A percentile compares a stretch with the other conserved stretches of the same genome.
phyloP scores from a whole-genome alignment of 2,888 invertebrate species.

The Rugalucina vietnamica region DNA sequence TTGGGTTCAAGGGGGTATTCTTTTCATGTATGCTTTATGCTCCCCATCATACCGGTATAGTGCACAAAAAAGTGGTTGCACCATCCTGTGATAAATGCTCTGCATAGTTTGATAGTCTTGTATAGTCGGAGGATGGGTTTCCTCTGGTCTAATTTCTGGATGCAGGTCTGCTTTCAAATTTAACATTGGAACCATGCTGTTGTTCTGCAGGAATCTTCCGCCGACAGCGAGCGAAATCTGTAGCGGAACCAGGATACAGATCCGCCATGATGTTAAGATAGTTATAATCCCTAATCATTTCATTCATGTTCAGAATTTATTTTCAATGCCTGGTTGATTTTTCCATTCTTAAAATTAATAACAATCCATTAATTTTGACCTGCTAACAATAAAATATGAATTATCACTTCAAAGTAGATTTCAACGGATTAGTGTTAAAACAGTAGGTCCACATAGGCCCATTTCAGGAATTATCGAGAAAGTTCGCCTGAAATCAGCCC shows the following conservation, averaged over 20 bases:
- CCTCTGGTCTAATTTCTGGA: background rate
- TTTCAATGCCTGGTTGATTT: background rate
- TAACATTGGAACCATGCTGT: constrained; percentile 1
- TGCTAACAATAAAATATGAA: background rate
- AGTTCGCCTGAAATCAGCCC: too few relatives aligned
- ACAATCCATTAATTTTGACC: constrained; percentile 11
- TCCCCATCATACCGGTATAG: too few relatives aligned
- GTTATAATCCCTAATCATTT: background rate
- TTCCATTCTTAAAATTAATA: background rate
- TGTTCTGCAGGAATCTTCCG: background rate
- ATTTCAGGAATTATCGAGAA: too few relatives aligned
- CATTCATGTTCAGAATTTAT: background rate
- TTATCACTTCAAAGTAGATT: constrained; percentile 3
- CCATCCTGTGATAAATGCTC: too few relatives aligned
- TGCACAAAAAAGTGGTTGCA: too few relatives aligned
- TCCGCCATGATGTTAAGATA: background rate
- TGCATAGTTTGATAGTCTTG: too few relatives aligned
- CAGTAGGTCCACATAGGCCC: background rate
- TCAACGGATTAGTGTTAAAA: background rate
- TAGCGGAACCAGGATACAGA: background rate
- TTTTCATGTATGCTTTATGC: too few relatives aligned
- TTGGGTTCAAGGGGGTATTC: too few relatives aligned
- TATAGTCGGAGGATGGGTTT: background rate
- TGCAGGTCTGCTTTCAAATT: background rate
- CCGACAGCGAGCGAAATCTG: background rate